A percentile compares a stretch with the other conserved stretches of the same genome.
These are phyloP conservation scores for Drosophila sechellia DNA, from an alignment of 1,140 invertebrate species.

Conservation along the genomic window DNA sequence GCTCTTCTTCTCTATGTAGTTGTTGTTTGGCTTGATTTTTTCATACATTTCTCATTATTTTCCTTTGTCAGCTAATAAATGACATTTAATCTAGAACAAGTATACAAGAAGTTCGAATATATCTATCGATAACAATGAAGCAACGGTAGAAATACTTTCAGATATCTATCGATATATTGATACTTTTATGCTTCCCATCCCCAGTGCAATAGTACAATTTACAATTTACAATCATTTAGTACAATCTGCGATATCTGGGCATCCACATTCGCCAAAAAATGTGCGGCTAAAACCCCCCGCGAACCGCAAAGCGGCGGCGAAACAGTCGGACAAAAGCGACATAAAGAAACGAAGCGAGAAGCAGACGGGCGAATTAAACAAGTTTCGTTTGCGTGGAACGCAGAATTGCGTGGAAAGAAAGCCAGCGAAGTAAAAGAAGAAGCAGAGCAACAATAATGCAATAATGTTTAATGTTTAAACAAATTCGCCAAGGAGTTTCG, in stretches of 20 bases:
- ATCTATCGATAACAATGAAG: no score
- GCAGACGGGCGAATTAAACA: conserved; percentile 59
- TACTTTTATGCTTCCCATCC: not conserved
- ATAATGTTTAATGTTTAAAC: conserved; percentile 51
- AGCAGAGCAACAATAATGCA: conserved; percentile 24
- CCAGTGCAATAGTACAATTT: conserved; percentile 1
- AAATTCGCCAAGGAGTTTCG: conserved; percentile 36
- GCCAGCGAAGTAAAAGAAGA: conserved; percentile 12
- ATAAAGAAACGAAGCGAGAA: conserved; percentile 28
- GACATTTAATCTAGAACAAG: no score
- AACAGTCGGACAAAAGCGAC: conserved; percentile 50
- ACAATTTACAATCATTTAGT: not conserved
- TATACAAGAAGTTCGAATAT: no score
- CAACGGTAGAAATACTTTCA: no score
- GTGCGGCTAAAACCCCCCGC: conserved; percentile 18
- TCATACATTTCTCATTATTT: no score
- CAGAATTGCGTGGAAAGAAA: conserved; percentile 58
- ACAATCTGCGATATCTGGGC: conserved; percentile 21
- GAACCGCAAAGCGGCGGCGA: conserved; percentile 35
- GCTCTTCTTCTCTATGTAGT: no score
- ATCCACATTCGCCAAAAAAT: conserved; percentile 24
- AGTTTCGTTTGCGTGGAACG: conserved; percentile 70
- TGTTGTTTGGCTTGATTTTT: no score
- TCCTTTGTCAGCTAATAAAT: no score
- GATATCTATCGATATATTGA: no score